phyloP scores from a whole-genome alignment of 1,140 invertebrate genomes.

The Drosophila kepulauana region DNA sequence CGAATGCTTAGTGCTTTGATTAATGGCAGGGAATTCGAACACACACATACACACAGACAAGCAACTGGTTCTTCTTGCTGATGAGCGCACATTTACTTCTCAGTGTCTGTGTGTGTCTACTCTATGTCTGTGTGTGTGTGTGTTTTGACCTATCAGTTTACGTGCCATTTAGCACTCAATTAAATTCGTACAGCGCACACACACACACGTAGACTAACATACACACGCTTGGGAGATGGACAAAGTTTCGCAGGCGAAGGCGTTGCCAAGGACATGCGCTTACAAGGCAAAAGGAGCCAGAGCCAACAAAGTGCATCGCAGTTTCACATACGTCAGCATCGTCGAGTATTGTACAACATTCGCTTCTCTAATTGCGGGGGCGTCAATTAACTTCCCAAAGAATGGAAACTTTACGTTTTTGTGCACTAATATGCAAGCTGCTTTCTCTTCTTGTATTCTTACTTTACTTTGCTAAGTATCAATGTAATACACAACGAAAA shows the following conservation, averaged over 20 bases:
- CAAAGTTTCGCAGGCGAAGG: slow-evolving; percentile 61
- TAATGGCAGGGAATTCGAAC: slow-evolving; percentile 56
- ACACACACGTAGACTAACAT: slow-evolving; percentile 11
- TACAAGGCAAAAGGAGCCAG: slow-evolving; percentile 28
- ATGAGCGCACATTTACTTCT: slow-evolving; percentile 79
- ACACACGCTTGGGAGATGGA: slow-evolving; percentile 25
- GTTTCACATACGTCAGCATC: slow-evolving; percentile 39
- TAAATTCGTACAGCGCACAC: slow-evolving; percentile 74
- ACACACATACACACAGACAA: slow-evolving; percentile 5
- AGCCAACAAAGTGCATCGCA: slow-evolving; percentile 57
- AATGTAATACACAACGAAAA: background rate
- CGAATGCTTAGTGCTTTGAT: slow-evolving; percentile 77
- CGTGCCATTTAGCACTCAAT: slow-evolving; percentile 84
- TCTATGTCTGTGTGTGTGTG: slow-evolving; percentile 42
- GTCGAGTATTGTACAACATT: slow-evolving; percentile 30
- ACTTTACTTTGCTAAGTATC: background rate
- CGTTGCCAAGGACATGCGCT: slow-evolving; percentile 65
- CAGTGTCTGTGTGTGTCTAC: slow-evolving; percentile 49
- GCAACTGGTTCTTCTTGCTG: slow-evolving; percentile 59
- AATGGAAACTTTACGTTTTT: slow-evolving; percentile 39
- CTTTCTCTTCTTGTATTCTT: background rate
- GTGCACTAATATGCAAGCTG: slow-evolving; percentile 43
- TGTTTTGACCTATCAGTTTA: slow-evolving; percentile 78
- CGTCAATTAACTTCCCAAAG: slow-evolving; percentile 57
- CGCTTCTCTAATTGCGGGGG: slow-evolving; percentile 60